Percentiles rank a stretch among this genome's conserved stretches.
These are phyloP conservation scores for Cotesia glomerata DNA, from an alignment of 1,140 invertebrate species.

Conservation along the genomic window DNA sequence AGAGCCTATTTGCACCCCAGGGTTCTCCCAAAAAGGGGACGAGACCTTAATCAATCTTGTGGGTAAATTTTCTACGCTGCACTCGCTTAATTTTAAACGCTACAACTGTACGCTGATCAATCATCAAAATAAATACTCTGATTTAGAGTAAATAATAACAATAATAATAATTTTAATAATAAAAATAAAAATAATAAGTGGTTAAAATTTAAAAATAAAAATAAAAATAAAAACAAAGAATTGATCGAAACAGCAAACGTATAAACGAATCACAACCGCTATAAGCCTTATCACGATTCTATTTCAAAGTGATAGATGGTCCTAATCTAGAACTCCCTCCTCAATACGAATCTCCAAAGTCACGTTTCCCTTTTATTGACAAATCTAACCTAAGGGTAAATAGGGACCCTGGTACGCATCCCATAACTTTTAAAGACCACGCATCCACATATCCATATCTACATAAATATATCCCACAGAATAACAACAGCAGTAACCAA, in stretches of 20 bases:
- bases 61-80: conserved; percentile 31
- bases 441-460: not conserved
- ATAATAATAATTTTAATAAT: not conserved
- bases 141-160: not conserved
- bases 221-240: conserved; percentile 32
- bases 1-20: not conserved
- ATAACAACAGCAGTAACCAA: no score
- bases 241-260: conserved; percentile 20
- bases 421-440: conserved; percentile 13
- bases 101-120: no score
- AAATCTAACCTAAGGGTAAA: conserved; percentile 17
- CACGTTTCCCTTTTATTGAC: conserved; percentile 23
- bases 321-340: conserved; percentile 34
- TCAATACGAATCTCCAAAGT: conserved; percentile 11
- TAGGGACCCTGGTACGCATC: not conserved
- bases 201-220: conserved; percentile 11
- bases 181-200: not conserved
- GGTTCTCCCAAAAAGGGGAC: not conserved
- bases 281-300: conserved; percentile 47
- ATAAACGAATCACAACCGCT: conserved; percentile 17
- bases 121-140: not conserved
- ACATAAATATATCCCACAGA: not conserved
- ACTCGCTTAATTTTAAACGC: conserved; percentile 31
- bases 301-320: conserved; percentile 53
- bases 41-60: conserved; percentile 51